Percentiles rank a stretch among this genome's conserved stretches.
Conservation (phyloP, 2,797 vertebrate genomes). For the Discoglossus pictus region DNA sequence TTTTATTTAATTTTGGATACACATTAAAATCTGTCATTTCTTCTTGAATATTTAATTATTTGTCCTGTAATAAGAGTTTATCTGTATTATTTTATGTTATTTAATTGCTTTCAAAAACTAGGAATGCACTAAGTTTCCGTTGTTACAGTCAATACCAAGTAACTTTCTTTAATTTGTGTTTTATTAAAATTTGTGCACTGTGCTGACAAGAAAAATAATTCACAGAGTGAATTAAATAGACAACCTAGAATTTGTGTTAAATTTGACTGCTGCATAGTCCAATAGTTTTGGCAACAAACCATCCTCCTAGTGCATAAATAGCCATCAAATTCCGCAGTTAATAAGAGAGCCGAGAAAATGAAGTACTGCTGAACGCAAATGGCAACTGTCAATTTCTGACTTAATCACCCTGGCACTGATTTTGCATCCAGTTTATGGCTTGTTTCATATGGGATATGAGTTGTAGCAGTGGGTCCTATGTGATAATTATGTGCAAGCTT, state of each 20-base stretch:
- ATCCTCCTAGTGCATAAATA: conserved; percentile 44
- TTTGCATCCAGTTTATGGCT: conserved; percentile 50
- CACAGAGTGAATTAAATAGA: conserved; percentile 29
- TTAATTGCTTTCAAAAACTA: no score
- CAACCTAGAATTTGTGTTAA: conserved; percentile 31
- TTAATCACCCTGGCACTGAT: conserved; percentile 56
- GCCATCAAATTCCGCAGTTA: conserved; percentile 55
- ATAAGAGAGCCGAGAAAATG: conserved; percentile 55
- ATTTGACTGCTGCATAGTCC: conserved; percentile 42
- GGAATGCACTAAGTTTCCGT: no score
- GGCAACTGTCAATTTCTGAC: conserved; percentile 58
- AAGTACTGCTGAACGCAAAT: conserved; percentile 56
- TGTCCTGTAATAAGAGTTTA: no score
- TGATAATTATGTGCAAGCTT: conserved; percentile 49
- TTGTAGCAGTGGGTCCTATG: conserved; percentile 42
- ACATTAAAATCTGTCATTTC: no score
- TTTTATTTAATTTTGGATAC: no score
- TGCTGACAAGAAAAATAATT: conserved; percentile 21
- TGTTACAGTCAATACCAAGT: neutral
- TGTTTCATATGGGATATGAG: conserved; percentile 56
- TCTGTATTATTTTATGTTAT: no score
- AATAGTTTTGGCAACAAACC: conserved; percentile 55
- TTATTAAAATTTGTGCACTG: no score
- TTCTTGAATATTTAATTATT: no score
- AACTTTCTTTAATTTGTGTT: neutral